Evolutionary conservation across 2,888 invertebrate genomes (phyloP).

Genomic region (Caprella mutica): DNA sequence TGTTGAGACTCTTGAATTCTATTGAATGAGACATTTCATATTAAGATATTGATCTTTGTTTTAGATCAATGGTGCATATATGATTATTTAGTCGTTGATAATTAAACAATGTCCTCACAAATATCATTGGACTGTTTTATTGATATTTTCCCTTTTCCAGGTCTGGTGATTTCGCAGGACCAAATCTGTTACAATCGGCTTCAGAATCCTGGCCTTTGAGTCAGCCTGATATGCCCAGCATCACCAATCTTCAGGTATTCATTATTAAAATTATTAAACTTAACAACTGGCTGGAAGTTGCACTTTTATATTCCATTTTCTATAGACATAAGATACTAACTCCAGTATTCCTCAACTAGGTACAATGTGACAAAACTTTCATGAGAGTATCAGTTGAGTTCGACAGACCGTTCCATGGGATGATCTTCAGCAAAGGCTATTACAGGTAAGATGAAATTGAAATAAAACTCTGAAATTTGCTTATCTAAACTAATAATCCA

Average conservation of each 20-base stretch:
- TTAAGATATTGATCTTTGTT: no score
- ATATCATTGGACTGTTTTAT: no score
- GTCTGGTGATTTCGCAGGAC: not conserved
- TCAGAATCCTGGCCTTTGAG: constrained; percentile 77
- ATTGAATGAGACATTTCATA: no score
- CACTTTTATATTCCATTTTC: not conserved
- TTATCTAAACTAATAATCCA: no score
- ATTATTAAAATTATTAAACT: not conserved
- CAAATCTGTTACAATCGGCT: constrained; percentile 2
- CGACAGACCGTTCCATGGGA: constrained; percentile 86
- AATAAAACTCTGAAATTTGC: no score
- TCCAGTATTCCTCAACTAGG: constrained; percentile 47
- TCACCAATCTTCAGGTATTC: constrained; percentile 54
- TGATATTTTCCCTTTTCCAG: no score
- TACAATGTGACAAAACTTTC: constrained; percentile 89
- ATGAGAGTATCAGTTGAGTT: constrained; percentile 92
- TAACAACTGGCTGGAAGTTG: not conserved
- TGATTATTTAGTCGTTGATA: no score
- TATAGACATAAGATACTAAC: not conserved
- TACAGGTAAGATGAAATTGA: constrained; percentile 35
- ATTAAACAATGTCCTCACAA: no score
- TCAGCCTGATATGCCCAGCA: constrained; percentile 80
- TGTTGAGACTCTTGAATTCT: no score
- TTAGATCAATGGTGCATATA: no score
- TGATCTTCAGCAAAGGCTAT: constrained; percentile 80